phyloP scores from a whole-genome alignment of 2,888 invertebrate genomes.

The Criorhina ranunculi region DNA sequence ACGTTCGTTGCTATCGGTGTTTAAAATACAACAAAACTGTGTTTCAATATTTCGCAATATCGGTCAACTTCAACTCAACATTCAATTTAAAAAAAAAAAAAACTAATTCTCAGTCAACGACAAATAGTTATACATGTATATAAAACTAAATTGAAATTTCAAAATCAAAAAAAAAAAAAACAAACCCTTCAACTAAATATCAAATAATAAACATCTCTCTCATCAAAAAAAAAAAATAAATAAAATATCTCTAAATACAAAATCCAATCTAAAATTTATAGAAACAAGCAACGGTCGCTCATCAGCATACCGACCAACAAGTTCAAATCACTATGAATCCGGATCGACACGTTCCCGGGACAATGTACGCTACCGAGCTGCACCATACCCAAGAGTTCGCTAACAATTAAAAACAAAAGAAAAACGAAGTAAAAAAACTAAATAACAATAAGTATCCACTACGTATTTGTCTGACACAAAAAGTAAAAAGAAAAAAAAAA shows the following conservation, averaged over 20 bases:
- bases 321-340: conserved; percentile 84
- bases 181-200: conserved; percentile 21
- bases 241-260: conserved; percentile 76
- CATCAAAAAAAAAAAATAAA: conserved; percentile 55
- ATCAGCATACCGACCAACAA: conserved; percentile 83
- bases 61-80: conserved; percentile 43
- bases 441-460: conserved; percentile 41
- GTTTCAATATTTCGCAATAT: conserved; percentile 15
- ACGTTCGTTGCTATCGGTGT: conserved; percentile 20
- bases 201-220: conserved; percentile 31
- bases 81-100: conserved; percentile 33
- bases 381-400: conserved; percentile 84
- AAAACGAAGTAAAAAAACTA: conserved; percentile 48
- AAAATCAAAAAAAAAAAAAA: conserved; percentile 29
- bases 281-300: conserved; percentile 84
- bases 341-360: conserved; percentile 83
- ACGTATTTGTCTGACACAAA: conserved; percentile 46
- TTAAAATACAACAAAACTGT: conserved; percentile 30
- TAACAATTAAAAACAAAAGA: conserved; percentile 77
- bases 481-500: conserved; percentile 24
- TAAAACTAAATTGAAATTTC: conserved; percentile 76
- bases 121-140: conserved; percentile 63
- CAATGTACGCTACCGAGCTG: conserved; percentile 84
- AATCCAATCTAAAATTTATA: conserved; percentile 83
- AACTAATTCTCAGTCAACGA: conserved; percentile 10